Conservation (phyloP, 2,888 invertebrate genomes). For the Bembecia ichneumoniformis region DNA sequence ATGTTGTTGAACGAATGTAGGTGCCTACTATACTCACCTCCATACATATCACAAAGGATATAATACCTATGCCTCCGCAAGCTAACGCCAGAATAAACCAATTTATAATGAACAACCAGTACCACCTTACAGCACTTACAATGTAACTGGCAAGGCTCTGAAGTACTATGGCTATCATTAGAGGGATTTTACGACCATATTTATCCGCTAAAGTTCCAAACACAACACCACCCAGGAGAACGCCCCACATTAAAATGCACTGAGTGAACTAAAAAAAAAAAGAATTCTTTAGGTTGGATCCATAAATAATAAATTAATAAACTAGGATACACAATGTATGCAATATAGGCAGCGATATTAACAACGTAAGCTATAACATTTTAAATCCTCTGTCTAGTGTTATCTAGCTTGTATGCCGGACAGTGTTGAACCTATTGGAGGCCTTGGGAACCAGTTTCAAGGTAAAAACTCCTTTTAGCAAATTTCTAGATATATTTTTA, state of each 20-base stretch:
- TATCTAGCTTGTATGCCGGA: background rate
- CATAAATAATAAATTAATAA: no score
- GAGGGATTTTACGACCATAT: conserved; percentile 72
- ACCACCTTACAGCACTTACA: conserved; percentile 67
- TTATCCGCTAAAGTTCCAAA: conserved; percentile 75
- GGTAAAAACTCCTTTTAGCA: no score
- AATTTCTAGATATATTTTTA: no score
- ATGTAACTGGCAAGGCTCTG: conserved; percentile 67
- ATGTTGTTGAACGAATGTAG: no score
- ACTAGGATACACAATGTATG: no score
- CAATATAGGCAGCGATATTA: background rate
- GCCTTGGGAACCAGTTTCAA: no score
- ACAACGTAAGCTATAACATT: background rate
- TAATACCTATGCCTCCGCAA: conserved; percentile 75
- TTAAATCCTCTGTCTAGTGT: background rate
- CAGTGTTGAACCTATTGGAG: no score
- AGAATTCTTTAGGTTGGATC: no score
- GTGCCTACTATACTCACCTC: conserved; percentile 42
- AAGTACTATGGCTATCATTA: conserved; percentile 68
- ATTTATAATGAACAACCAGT: conserved; percentile 62
- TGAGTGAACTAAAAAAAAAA: conserved; percentile 62
- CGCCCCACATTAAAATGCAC: conserved; percentile 75
- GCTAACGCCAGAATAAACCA: conserved; percentile 74
- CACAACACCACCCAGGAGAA: conserved; percentile 72
- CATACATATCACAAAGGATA: conserved; percentile 78